Base-by-base conservation (phyloP, 2,888 invertebrate species). In the Gerris lacustris region DNA sequence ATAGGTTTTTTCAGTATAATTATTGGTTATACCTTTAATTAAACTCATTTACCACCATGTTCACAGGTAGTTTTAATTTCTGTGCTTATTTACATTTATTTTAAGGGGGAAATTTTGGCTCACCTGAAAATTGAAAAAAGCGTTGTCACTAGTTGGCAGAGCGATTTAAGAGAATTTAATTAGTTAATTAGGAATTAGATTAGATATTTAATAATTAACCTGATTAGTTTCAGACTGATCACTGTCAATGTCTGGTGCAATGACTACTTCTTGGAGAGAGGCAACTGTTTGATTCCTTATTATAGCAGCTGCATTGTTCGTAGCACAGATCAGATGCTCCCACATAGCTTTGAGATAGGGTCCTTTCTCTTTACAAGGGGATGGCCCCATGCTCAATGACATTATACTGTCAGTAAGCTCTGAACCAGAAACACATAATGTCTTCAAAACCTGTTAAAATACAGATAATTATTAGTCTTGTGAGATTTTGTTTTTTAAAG, bases 271-370 rank as follows among this genome's bases (percentile, higher is more conserved):
- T 77, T 85, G 85, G 77, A 87, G 82, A 5, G 86, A 84, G 47
- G 85, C 82, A 31, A 86, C 82, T 68, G 87, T 85, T 76, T 87
- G 87, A 72, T 84, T 84, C 78, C 86, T 86, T 0, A 87, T 86
- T 0, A 86, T 85, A 73, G 85, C 84, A 74, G 85, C 86, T 18
- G 87, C 87, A 70, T 85, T 82, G 64, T 84, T 82, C 5, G 87
- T 87, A 1, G 86, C 85, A 78, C 84, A 82, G 6, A 84, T 83
- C 69, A 87, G 80, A 78, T 87, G 87, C 77, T 87, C 87, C 87
- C 87, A 87, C 75, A 86, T 85, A 17, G 83, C 80, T 71, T 84
- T 80, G 76, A 85, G 82, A 76, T 86, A 83, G 31, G 67, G 45
- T 11, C 63, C 70, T 17, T 68, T 74, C 73, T 70, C 73, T 64